Base-by-base conservation (phyloP, 2,888 invertebrate species). In the Axea sp. region DNA sequence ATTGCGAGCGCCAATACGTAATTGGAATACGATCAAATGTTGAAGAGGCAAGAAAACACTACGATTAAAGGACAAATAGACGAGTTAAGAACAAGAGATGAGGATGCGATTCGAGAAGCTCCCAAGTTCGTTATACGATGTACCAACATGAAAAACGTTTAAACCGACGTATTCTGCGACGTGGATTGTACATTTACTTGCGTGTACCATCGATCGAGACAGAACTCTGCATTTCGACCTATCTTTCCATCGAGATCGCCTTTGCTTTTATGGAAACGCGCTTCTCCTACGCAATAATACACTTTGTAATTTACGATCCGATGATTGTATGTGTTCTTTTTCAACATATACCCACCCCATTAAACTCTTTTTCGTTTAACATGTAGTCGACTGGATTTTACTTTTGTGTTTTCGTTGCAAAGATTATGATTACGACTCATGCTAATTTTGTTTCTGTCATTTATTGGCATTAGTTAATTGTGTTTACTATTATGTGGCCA, bases 181-280 rank as follows among this genome's bases (percentile, higher is more conserved):
- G 73, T 74, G 75, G 68, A 60, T 71, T 77, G 76, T 62, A 62
- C 47, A 39, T 62, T 62, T 57, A 19, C 41, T 57, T n/a, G 31
- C 31, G 53, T 17, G 53, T 53, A 53, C 3, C 53, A 53, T 57
- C 37, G 35, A 41, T 31, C 17, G 6, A 26, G 26, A 53, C 15
- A 26, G 35, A 45, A 60, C 14, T 60, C 5, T 37, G 47, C 45
- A 43, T 47, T 60, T 57, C 24, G 17, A 53, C 37, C 15, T 35
- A 8, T 47, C 47, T 60, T 37, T 49, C 39, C 51, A 51, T 49
- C 33, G 51, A 41, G 49, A 49, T 49, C 30, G 49, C 39, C 49
- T 47, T 37, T 37, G 47, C 35, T 60, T 62, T 62, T 47, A 31
- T 17, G 62, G 30, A 30, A 49, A 51, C 41, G 62, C 26, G 49